A percentile compares a stretch with the other conserved stretches of the same genome.
phyloP scores from a whole-genome alignment of 2,113 vertebrate genomes.

The Macquaria australasica region DNA sequence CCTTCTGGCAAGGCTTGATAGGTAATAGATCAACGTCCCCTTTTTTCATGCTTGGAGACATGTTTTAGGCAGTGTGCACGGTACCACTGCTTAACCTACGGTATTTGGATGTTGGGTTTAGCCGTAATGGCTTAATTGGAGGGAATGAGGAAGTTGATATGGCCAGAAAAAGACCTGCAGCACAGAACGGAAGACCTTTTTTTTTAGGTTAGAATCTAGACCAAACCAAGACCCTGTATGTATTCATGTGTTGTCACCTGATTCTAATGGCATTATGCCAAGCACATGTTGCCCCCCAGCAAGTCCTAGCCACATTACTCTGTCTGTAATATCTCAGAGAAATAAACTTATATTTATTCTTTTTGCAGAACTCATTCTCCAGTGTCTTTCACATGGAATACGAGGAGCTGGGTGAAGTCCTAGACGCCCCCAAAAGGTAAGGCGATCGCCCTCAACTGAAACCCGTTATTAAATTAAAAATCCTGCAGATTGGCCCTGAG shows the following conservation, averaged over 20 bases:
- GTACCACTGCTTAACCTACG: background rate
- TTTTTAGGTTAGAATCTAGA: constrained; percentile 10
- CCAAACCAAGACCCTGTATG: background rate
- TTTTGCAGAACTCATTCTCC: constrained; percentile 93
- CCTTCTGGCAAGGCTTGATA: constrained; percentile 63
- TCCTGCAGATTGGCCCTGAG: constrained; percentile 14
- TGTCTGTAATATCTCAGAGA: constrained; percentile 8
- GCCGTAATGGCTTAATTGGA: constrained; percentile 55
- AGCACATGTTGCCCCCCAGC: background rate
- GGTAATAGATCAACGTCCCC: constrained; percentile 68
- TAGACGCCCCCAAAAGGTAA: constrained; percentile 90
- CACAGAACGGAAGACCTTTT: background rate
- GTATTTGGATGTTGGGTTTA: constrained; percentile 21
- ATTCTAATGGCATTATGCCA: constrained; percentile 49
- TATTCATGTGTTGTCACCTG: constrained; percentile 17
- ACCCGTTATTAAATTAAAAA: constrained; percentile 5
- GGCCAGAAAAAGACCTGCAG: constrained; percentile 31
- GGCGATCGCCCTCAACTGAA: background rate
- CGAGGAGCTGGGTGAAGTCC: constrained; percentile 87
- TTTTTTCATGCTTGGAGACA: constrained; percentile 44
- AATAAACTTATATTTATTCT: constrained; percentile 38
- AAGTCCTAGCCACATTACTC: background rate
- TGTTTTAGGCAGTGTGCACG: constrained; percentile 13
- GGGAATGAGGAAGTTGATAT: constrained; percentile 33
- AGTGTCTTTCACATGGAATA: constrained; percentile 97